Percentiles rank a stretch among this genome's conserved stretches.
These are phyloP conservation scores for Plemyria rubiginata DNA, from an alignment of 2,888 invertebrate species.

Conservation along the genomic window DNA sequence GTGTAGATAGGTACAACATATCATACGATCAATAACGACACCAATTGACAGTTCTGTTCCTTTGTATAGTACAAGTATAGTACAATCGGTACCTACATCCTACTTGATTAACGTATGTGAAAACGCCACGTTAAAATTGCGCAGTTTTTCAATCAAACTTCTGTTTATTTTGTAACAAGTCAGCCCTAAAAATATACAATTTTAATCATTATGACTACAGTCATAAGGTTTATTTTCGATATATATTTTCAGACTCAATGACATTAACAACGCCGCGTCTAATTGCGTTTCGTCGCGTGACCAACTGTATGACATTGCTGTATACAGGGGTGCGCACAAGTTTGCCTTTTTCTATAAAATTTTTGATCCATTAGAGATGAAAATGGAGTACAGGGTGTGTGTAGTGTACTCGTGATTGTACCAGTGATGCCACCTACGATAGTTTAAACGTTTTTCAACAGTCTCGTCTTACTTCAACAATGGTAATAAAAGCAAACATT, in stretches of 20 bases:
- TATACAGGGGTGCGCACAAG: conserved; percentile 5
- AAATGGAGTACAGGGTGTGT: neutral
- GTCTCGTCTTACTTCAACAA: neutral
- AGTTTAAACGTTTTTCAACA: conserved; percentile 2
- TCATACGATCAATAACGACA: no score
- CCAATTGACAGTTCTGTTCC: no score
- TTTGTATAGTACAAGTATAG: no score
- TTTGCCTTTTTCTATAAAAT: neutral
- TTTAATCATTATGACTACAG: conserved; percentile 2
- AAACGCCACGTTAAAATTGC: conserved; percentile 28
- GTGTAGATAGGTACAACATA: no score
- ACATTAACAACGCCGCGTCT: conserved; percentile 56
- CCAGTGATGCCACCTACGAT: conserved; percentile 4
- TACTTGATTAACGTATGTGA: conserved; percentile 1
- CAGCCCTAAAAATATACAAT: neutral
- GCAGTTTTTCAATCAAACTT: conserved; percentile 26
- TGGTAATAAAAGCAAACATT: conserved; percentile 9
- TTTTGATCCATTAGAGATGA: conserved; percentile 2
- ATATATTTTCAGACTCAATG: conserved; percentile 44
- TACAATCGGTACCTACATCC: no score
- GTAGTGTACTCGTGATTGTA: neutral
- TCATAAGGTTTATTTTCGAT: conserved; percentile 6
- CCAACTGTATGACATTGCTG: conserved; percentile 37
- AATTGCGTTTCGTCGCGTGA: conserved; percentile 62
- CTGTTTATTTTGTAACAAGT: neutral